Percentiles rank a stretch among this genome's conserved stretches.
phyloP scores from a whole-genome alignment of 2,113 vertebrate genomes.

The Aptenodytes patagonicus region DNA sequence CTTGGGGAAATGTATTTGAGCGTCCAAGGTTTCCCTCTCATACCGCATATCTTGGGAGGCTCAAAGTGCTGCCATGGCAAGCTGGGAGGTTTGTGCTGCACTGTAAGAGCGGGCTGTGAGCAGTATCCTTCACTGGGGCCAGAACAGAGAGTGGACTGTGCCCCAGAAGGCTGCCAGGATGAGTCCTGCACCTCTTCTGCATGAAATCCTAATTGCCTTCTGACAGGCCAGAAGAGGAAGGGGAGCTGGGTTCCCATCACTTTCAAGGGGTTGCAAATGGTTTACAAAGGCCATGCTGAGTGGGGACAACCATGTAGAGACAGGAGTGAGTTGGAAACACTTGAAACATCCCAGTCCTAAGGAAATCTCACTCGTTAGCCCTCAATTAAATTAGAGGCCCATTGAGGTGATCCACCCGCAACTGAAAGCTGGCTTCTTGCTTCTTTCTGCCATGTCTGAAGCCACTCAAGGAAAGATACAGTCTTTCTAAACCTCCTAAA shows the following conservation, averaged over 20 bases:
- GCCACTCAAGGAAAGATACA: background rate
- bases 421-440: background rate
- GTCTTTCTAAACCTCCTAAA: background rate
- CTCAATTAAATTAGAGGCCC: background rate
- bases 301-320: background rate
- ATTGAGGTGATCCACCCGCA: background rate
- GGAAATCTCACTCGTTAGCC: background rate
- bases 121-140: background rate
- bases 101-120: background rate
- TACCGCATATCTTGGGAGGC: background rate
- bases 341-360: background rate
- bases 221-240: background rate
- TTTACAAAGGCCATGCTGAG: background rate
- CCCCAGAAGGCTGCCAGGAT: background rate
- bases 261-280: background rate
- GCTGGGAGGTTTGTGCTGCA: background rate
- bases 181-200: background rate
- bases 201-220: background rate
- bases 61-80: background rate
- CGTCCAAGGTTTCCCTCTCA: background rate
- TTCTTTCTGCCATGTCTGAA: background rate
- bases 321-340: background rate
- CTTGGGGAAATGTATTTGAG: background rate
- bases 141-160: background rate
- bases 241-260: background rate